A percentile compares a stretch with the other conserved stretches of the same genome.
Evolutionary conservation across 2,797 vertebrate genomes (phyloP).

Genomic region (Meda fulgida): DNA sequence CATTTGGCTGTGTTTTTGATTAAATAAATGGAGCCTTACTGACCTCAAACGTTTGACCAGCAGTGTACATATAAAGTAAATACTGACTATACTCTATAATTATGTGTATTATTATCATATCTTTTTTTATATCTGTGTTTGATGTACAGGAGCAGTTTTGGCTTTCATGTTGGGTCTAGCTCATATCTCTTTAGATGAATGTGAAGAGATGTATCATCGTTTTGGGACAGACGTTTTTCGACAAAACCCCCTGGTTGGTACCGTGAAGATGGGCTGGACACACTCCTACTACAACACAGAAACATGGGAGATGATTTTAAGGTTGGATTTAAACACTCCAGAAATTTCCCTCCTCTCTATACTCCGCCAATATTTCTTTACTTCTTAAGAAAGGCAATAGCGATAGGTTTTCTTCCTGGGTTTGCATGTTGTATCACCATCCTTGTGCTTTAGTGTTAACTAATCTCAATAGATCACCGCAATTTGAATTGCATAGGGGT

Average conservation of each 20-base stretch:
- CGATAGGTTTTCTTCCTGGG: no score
- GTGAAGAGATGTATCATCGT: slow-evolving; percentile 76
- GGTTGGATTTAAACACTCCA: slow-evolving; percentile 57
- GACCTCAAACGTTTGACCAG: neutral
- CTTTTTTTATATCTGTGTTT: slow-evolving; percentile 1
- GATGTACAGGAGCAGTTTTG: slow-evolving; percentile 73
- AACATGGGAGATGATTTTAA: slow-evolving; percentile 78
- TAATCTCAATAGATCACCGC: no score
- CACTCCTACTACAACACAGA: slow-evolving; percentile 80
- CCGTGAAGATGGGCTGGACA: slow-evolving; percentile 80
- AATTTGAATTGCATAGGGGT: no score
- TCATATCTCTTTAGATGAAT: slow-evolving; percentile 75
- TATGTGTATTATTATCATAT: neutral
- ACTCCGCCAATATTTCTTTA: no score
- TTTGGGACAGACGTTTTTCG: slow-evolving; percentile 79
- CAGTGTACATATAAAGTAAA: neutral
- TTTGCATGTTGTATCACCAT: no score
- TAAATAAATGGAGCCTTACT: no score
- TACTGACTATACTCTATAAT: neutral
- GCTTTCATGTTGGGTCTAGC: slow-evolving; percentile 79
- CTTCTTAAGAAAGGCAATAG: no score
- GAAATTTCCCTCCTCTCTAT: no score
- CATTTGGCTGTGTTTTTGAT: neutral
- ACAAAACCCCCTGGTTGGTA: slow-evolving; percentile 78
- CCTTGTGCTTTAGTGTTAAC: no score